A percentile compares a stretch with the other conserved stretches of the same genome.
These are phyloP conservation scores for Agrypnia vestita DNA, from an alignment of 1,140 invertebrate species.

Conservation along the genomic window DNA sequence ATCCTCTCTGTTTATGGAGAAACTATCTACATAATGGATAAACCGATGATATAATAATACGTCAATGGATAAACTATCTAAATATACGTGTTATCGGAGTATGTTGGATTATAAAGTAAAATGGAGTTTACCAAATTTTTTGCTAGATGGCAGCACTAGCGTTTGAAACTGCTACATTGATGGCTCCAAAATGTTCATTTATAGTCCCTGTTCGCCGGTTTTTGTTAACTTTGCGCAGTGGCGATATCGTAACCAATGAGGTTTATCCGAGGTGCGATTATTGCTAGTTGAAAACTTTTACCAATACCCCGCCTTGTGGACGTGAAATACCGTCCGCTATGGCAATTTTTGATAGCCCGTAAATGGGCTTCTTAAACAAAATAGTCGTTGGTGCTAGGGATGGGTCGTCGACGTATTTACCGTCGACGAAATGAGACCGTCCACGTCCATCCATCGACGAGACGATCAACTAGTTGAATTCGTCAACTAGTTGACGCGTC, in stretches of 20 bases:
- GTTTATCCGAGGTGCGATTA: conserved; percentile 90
- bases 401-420: too few species aligned
- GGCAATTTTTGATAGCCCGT: conserved; percentile 88
- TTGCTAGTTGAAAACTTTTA: conserved; percentile 93
- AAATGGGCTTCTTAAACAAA: conserved; percentile 61
- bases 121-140: neutral
- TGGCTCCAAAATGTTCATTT: neutral
- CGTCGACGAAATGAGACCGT: too few species aligned
- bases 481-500: too few species aligned
- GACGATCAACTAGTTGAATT: too few species aligned
- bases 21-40: too few species aligned
- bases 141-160: neutral
- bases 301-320: conserved; percentile 95
- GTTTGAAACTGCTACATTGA: neutral
- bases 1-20: too few species aligned
- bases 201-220: neutral
- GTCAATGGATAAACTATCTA: too few species aligned
- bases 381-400: too few species aligned
- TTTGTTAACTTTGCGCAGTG: conserved; percentile 80
- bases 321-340: conserved; percentile 92
- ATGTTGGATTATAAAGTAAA: too few species aligned
- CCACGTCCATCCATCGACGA: too few species aligned
- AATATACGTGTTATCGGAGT: too few species aligned
- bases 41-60: too few species aligned
- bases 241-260: conserved; percentile 92